Base-by-base conservation (phyloP, 92 coral and sea anemone species). In the Umimayanthus chanpuru region DNA sequence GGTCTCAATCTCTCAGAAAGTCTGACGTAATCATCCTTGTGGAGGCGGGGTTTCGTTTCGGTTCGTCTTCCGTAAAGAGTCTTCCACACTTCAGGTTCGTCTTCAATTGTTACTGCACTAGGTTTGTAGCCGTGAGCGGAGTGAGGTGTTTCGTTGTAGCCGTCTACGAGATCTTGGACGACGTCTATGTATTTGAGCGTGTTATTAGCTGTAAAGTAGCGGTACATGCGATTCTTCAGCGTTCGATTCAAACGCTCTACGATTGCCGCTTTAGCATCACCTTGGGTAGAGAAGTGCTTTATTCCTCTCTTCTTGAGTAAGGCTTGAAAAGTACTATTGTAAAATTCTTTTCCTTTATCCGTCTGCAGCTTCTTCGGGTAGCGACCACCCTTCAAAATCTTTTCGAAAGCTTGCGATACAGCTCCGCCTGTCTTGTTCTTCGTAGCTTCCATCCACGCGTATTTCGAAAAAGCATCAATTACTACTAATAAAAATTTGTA, bases 171-270 rank as follows among this genome's bases (percentile, higher is more conserved):
- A 14, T 58, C 71, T 36, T 81, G 93, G 12, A 90, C 43, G 26
- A 85, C 89, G 36, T 90, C 91, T 56, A 83, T 70, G 81, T 77
- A 90, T 16, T 65, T 56, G 6, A 64, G 21, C 0, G 85, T 83
- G 68, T 85, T 80, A 7, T 65, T n/a, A 18, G 89, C 88, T 16
- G 90, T 81, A 56, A 89, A 92, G 71, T 92, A 92, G 6, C 92
- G 89, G 58, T 87, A 92, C 77, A 89, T 40, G 6, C 88, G 84
- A 4, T 23, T 71, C 67, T 92, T 92, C 32, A 92, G 41, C 2
- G 92, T 92, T 0, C 92, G 81, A 53, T 89, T 92, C 20, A 87
- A 92, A 0, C 92, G 90, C 83, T 92, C 92, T 18, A 87, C 84
- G 41, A 90, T 43, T 5, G 56, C 61, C 11, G 88, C 93, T 49